Evolutionary conservation across 2,888 invertebrate species (phyloP), one percentile per base, ranked within the genome.

Genomic region (Catocala nupta): DNA sequence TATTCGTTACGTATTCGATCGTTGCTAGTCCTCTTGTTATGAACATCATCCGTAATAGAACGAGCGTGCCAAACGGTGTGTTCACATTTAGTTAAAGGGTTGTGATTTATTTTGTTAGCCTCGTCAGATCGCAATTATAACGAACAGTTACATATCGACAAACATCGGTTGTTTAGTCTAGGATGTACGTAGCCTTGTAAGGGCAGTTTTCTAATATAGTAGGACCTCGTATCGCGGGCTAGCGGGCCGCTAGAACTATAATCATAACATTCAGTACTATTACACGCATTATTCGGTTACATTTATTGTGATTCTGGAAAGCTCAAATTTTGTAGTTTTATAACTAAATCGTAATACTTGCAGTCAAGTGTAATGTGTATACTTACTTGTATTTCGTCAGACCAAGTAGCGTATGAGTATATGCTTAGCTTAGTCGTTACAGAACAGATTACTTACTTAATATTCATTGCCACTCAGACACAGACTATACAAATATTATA

Each of bases 271-370:
- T 71, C 68, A 67, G 44, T 63, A 65, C 54, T 59, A 78, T 74
- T n/a, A 74, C 62, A 64, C 55, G 72, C 63, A 66, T 58, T 61
- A 65, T 52, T 68, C 45, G 55, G 64, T 64, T 61, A 64, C 62
- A 55, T 61, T 59, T 80, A 76, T 75, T 77, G 83, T 83, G 81
- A 81, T 82, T 68, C 72, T 68, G 70, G 73, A 81, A 81, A 63
- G 90, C 90, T 90, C 90, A 90, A 90, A 85, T 87, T 87, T 89
- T 87, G 85, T 90, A 89, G 87, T 84, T 86, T 88, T 87, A 61
- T 83, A 79, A 73, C 58, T 70, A 65, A 73, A 70, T 63, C 57
- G 45, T 47, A 58, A 56, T 68, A 65, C 58, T 67, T 73, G 60
- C 68, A 69, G 56, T 25, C 25, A 25, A 25, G 25, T 73, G 63